Percentiles rank a stretch among this genome's conserved stretches.
Conservation (phyloP, 2,888 invertebrate species). For the Drosophila setosimentum region DNA sequence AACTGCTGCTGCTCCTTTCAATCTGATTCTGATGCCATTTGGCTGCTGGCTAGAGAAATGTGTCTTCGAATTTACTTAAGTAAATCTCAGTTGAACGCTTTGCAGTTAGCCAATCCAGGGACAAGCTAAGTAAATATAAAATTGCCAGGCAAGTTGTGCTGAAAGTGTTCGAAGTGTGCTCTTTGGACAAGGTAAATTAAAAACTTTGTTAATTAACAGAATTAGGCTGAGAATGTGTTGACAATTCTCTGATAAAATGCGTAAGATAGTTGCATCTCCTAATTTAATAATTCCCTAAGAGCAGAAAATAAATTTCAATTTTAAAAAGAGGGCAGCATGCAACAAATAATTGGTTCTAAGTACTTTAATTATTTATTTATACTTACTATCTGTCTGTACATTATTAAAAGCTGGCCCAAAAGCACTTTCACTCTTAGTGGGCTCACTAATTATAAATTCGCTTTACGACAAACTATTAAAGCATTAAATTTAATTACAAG, state of each 20-base stretch:
- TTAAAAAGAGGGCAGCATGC: no score
- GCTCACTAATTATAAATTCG: background rate
- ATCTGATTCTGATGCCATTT: background rate
- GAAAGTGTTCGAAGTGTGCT: background rate
- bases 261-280: background rate
- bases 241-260: background rate
- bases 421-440: background rate
- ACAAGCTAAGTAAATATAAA: conserved; percentile 23
- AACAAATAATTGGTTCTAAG: background rate
- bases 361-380: background rate
- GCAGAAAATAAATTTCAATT: background rate
- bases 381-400: background rate
- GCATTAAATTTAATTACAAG: conserved; percentile 13
- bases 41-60: conserved; percentile 46
- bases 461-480: background rate
- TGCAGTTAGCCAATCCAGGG: conserved; percentile 55
- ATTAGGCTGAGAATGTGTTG: conserved; percentile 5
- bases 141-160: background rate
- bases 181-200: conserved; percentile 14
- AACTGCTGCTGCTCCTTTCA: conserved; percentile 17
- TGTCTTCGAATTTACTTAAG: conserved; percentile 64
- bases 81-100: conserved; percentile 70
- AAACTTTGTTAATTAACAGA: conserved; percentile 30
- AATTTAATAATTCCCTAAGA: background rate
- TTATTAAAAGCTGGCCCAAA: background rate